Conservation (phyloP, 2,888 invertebrate genomes). For the Ptychoptera albimana region DNA sequence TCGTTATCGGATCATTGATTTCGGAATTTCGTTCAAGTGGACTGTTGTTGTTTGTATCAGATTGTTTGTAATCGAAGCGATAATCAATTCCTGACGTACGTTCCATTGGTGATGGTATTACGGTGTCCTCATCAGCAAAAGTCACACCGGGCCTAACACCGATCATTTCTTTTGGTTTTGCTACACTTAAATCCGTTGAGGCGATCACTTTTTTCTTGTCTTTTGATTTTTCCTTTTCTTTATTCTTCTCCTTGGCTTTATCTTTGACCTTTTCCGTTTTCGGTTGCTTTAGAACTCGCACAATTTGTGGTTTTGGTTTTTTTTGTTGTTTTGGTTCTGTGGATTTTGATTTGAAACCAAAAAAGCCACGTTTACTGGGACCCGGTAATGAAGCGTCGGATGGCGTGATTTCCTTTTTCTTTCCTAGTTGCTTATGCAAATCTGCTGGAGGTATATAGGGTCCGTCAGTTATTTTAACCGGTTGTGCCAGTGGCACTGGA, state of each 20-base stretch:
- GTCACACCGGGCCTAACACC: too few species aligned
- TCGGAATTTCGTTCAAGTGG: neutral
- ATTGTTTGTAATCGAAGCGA: neutral
- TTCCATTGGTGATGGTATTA: constrained; percentile 14
- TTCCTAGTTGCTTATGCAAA: neutral
- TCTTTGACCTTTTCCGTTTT: constrained; percentile 4
- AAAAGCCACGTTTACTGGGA: neutral
- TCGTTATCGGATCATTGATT: neutral
- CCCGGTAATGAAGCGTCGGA: neutral
- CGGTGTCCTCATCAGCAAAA: too few species aligned
- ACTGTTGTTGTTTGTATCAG: neutral
- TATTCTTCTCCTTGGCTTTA: constrained; percentile 18
- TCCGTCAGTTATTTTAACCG: neutral
- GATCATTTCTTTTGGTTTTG: neutral
- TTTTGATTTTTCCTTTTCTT: constrained; percentile 13
- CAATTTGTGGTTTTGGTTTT: neutral
- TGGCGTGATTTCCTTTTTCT: neutral
- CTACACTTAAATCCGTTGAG: neutral
- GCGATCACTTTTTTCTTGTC: constrained; percentile 2
- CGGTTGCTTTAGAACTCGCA: neutral
- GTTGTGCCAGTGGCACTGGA: neutral
- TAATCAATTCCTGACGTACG: constrained; percentile 11
- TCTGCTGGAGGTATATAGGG: neutral
- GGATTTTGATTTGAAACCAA: neutral
- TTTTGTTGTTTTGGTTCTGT: neutral